phyloP scores from a whole-genome alignment of 1,140 invertebrate genomes.

The Cyclina sinensis region DNA sequence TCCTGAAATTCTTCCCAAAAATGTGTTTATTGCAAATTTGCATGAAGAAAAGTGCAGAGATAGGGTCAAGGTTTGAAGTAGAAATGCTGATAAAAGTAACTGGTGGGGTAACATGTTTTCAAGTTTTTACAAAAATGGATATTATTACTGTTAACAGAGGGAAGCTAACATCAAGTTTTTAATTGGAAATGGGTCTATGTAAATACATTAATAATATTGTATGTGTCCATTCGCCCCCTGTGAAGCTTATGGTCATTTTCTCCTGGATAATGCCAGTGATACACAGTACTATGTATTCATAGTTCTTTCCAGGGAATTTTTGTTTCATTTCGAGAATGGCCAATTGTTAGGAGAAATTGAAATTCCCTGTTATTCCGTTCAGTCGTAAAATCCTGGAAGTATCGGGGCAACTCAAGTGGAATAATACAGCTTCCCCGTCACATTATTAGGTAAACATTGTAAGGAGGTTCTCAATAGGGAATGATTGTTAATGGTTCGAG shows the following conservation, averaged over 20 bases:
- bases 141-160: too few relatives aligned
- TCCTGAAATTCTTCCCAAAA: too few relatives aligned
- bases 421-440: constrained; percentile 44
- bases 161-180: too few relatives aligned
- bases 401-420: constrained; percentile 34
- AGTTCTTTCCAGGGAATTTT: constrained; percentile 19
- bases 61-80: too few relatives aligned
- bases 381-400: constrained; percentile 52
- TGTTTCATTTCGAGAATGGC: constrained; percentile 32
- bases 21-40: neutral
- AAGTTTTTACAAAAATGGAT: too few relatives aligned
- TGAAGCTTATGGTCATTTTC: constrained; percentile 17
- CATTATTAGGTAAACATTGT: constrained; percentile 51
- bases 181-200: too few relatives aligned
- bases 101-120: too few relatives aligned
- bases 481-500: constrained; percentile 17
- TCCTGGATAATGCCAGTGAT: constrained; percentile 7
- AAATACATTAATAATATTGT: too few relatives aligned
- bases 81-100: too few relatives aligned
- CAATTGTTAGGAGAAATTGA: constrained; percentile 51
- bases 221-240: neutral
- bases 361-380: constrained; percentile 55
- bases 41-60: too few relatives aligned
- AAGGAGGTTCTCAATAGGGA: constrained; percentile 17
- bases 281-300: constrained; percentile 15